Percentiles rank a stretch among this genome's conserved stretches.
Conservation (phyloP, 1,140 invertebrate species). For the Anastrepha ludens region DNA sequence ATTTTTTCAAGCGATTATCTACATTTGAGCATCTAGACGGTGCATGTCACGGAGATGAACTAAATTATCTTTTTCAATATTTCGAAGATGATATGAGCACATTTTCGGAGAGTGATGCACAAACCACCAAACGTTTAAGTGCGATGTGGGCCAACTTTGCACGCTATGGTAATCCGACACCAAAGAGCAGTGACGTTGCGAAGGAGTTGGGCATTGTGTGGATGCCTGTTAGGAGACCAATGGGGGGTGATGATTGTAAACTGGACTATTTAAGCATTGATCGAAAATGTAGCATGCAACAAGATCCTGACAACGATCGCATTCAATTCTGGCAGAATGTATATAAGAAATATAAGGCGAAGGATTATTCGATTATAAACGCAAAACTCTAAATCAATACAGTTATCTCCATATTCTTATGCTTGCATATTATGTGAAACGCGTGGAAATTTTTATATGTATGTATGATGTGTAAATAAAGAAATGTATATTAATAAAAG, state of each 20-base stretch:
- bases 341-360: conserved; percentile 63
- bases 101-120: conserved; percentile 64
- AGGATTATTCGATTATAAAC: conserved; percentile 56
- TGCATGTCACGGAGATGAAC: conserved; percentile 78
- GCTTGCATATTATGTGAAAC: no score
- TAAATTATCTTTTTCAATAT: conserved; percentile 79
- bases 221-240: conserved; percentile 62
- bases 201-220: conserved; percentile 59
- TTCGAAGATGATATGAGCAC: conserved; percentile 74
- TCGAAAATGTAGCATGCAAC: conserved; percentile 62
- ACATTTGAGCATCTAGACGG: conserved; percentile 74
- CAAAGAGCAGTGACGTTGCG: conserved; percentile 44
- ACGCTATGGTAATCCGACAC: conserved; percentile 74
- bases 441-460: no score
- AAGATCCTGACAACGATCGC: conserved; percentile 69
- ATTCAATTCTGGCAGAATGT: conserved; percentile 73
- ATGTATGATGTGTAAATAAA: no score
- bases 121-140: conserved; percentile 74
- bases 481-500: no score
- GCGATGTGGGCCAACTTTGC: conserved; percentile 81
- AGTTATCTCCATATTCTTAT: no score
- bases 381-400: no score
- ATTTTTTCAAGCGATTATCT: conserved; percentile 75
- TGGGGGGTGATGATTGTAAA: conserved; percentile 59
- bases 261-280: conserved; percentile 69